A percentile compares a stretch with the other conserved stretches of the same genome.
Conservation (phyloP, 2,888 invertebrate species). For the Leucophora obtusa region DNA sequence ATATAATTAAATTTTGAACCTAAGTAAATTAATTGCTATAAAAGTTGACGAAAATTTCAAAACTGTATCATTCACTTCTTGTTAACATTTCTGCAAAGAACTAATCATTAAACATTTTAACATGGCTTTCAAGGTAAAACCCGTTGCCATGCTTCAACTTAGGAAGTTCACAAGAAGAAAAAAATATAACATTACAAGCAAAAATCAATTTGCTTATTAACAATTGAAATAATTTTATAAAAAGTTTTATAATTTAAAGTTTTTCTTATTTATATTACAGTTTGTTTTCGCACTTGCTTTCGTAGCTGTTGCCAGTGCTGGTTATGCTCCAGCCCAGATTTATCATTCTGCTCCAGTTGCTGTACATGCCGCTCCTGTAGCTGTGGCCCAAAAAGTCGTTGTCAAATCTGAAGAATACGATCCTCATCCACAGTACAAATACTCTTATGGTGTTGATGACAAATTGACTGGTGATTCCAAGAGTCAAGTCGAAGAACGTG, state of each 20-base stretch:
- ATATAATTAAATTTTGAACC: constrained; percentile 31
- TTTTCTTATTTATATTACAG: constrained; percentile 64
- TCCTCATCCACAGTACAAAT: constrained; percentile 75
- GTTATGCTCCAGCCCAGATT: constrained; percentile 69
- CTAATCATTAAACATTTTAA: constrained; percentile 63
- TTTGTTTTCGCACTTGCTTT: constrained; percentile 74
- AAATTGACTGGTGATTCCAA: constrained; percentile 75
- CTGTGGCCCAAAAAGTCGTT: constrained; percentile 63
- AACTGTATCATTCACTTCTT: constrained; percentile 73
- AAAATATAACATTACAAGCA: constrained; percentile 16
- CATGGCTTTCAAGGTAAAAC: constrained; percentile 74
- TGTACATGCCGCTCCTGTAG: constrained; percentile 67
- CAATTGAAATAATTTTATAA: constrained; percentile 5
- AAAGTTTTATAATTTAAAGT: not conserved
- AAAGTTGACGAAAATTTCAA: constrained; percentile 69
- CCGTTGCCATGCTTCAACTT: constrained; percentile 1
- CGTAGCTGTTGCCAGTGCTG: constrained; percentile 73
- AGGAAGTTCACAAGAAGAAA: not conserved
- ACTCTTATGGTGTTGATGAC: constrained; percentile 75
- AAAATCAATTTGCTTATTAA: constrained; percentile 21
- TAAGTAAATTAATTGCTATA: constrained; percentile 68
- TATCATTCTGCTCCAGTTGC: constrained; percentile 69
- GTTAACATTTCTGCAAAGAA: constrained; percentile 73
- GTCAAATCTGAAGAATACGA: constrained; percentile 71
- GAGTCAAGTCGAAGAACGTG: constrained; percentile 75